Percentiles rank a stretch among this genome's conserved stretches.
phyloP scores from a whole-genome alignment of 2,888 invertebrate species.

The Antitype chi region DNA sequence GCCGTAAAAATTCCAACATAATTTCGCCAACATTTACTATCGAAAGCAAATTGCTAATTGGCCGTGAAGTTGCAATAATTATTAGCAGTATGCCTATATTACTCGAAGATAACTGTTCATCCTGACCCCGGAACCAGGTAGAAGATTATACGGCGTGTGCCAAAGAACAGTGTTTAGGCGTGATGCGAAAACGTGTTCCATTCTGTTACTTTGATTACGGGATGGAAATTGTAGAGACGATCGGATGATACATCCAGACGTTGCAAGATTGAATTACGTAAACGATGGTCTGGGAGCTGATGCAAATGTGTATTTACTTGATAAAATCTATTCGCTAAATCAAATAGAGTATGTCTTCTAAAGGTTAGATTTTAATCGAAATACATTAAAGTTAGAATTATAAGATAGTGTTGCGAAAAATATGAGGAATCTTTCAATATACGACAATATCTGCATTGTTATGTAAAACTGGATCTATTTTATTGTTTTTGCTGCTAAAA shows the following conservation, averaged over 20 bases:
- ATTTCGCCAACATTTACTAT: constrained; percentile 38
- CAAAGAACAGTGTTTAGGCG: constrained; percentile 59
- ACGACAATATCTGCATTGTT: neutral
- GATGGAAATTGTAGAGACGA: constrained; percentile 41
- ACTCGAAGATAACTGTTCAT: constrained; percentile 44
- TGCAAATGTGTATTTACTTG: constrained; percentile 20
- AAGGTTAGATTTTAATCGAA: constrained; percentile 31
- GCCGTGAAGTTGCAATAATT: constrained; percentile 45
- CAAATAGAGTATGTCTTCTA: neutral
- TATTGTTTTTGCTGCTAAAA: neutral
- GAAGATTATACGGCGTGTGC: constrained; percentile 50
- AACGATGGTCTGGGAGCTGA: constrained; percentile 30
- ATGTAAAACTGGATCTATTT: constrained; percentile 24
- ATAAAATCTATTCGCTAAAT: constrained; percentile 17
- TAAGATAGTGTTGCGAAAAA: neutral
- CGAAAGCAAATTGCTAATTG: constrained; percentile 50
- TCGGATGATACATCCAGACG: constrained; percentile 43
- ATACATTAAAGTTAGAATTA: neutral
- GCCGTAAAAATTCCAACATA: constrained; percentile 29
- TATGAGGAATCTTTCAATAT: neutral
- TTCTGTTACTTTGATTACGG: constrained; percentile 52
- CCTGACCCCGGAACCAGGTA: constrained; percentile 57
- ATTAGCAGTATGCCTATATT: constrained; percentile 46
- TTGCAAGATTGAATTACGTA: constrained; percentile 47
- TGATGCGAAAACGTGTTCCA: constrained; percentile 58